phyloP scores from a whole-genome alignment of 2,888 invertebrate genomes.

The Mechanitis messenoides region DNA sequence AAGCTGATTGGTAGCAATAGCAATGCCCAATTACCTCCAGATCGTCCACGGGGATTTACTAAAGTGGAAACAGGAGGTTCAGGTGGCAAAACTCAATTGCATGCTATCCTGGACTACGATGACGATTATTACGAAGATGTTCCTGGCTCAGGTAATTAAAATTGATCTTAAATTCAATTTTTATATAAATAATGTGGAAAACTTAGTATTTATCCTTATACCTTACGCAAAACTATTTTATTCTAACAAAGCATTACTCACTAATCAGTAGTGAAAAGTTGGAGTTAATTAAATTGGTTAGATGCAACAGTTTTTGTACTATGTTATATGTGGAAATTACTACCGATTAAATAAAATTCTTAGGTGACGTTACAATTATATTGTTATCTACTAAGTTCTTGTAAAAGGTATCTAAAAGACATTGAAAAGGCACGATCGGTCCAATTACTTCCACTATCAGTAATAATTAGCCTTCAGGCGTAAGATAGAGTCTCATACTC shows the following conservation, averaged over 20 bases:
- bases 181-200: not conserved
- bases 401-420: constrained; percentile 32
- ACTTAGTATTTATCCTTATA: not conserved
- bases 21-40: constrained; percentile 57
- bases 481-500: constrained; percentile 28
- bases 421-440: constrained; percentile 41
- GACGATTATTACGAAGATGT: constrained; percentile 79
- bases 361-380: constrained; percentile 33
- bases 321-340: constrained; percentile 4
- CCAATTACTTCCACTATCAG: constrained; percentile 54
- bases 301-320: constrained; percentile 11
- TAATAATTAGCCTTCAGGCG: constrained; percentile 38
- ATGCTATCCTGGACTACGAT: constrained; percentile 85
- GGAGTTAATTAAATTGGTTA: constrained; percentile 10
- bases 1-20: constrained; percentile 65
- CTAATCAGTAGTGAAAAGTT: not conserved
- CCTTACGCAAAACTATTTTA: not conserved
- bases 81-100: constrained; percentile 80
- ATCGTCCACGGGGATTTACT: constrained; percentile 79
- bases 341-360: constrained; percentile 35
- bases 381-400: constrained; percentile 41
- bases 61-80: constrained; percentile 76
- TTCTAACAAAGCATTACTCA: not conserved
- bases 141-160: constrained; percentile 64
- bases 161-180: not conserved